Evolutionary conservation across 2,888 invertebrate species (phyloP).

Genomic region (Girardia tigrina): DNA sequence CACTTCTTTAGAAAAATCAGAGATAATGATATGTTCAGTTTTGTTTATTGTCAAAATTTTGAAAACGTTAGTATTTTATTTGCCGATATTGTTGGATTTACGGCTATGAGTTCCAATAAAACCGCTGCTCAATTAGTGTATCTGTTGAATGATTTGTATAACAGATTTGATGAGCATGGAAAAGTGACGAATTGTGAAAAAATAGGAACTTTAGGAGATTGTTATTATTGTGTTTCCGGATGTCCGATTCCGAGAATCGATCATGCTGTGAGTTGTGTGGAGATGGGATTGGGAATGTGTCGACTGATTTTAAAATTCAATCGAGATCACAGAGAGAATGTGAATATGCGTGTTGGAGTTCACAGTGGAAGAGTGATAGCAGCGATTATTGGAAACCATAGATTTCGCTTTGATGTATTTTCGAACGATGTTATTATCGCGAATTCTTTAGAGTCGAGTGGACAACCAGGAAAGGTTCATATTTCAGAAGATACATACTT

Average conservation of each 20-base stretch:
- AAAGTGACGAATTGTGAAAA: slow-evolving; percentile 78
- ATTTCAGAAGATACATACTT: slow-evolving; percentile 70
- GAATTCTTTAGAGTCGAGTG: slow-evolving; percentile 84
- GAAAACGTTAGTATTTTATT: slow-evolving; percentile 86
- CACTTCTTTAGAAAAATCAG: background rate
- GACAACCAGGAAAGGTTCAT: slow-evolving; percentile 60
- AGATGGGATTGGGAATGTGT: slow-evolving; percentile 91
- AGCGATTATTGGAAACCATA: slow-evolving; percentile 70
- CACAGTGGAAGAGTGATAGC: slow-evolving; percentile 62
- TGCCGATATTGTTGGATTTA: slow-evolving; percentile 93
- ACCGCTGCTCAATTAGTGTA: slow-evolving; percentile 78
- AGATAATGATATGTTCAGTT: background rate
- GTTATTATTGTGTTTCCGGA: slow-evolving; percentile 72
- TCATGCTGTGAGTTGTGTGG: slow-evolving; percentile 83
- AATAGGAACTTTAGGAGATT: slow-evolving; percentile 84
- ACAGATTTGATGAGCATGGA: slow-evolving; percentile 69
- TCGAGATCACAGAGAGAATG: slow-evolving; percentile 62
- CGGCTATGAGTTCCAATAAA: slow-evolving; percentile 87
- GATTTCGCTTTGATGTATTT: slow-evolving; percentile 96
- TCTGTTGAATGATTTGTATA: slow-evolving; percentile 33
- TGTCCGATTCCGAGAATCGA: slow-evolving; percentile 79
- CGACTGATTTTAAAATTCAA: slow-evolving; percentile 64
- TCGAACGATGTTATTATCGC: slow-evolving; percentile 88
- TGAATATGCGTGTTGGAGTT: slow-evolving; percentile 72
- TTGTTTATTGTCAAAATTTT: slow-evolving; percentile 52